Conservation (phyloP, 2,888 invertebrate species). For the Spodoptera exigua region DNA sequence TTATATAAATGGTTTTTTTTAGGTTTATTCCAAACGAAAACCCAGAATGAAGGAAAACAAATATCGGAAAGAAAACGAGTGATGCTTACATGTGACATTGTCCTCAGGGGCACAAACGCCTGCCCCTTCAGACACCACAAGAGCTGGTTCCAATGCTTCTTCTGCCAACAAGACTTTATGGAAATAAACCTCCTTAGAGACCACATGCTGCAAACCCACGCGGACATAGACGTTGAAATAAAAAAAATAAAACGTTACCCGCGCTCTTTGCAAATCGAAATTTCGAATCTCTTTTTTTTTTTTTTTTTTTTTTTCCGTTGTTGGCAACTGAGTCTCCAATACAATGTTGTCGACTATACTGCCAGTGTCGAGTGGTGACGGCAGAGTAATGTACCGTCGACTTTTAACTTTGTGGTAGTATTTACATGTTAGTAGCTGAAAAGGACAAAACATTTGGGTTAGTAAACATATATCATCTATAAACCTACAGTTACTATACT, state of each 20-base stretch:
- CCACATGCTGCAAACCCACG: constrained; percentile 69
- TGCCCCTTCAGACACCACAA: constrained; percentile 82
- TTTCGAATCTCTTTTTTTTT: constrained; percentile 77
- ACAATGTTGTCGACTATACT: no score
- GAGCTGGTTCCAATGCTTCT: constrained; percentile 85
- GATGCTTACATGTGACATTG: constrained; percentile 72
- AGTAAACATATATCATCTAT: no score
- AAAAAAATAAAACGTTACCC: constrained; percentile 80
- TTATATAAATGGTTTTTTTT: constrained; percentile 43
- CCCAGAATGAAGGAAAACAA: constrained; percentile 61
- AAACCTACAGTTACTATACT: no score
- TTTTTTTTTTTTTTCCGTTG: no score
- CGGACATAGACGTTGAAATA: constrained; percentile 70
- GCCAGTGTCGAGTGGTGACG: no score
- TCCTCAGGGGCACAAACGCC: constrained; percentile 78
- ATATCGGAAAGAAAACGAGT: constrained; percentile 78
- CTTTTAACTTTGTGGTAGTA: no score
- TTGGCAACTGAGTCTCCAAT: no score
- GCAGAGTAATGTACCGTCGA: no score
- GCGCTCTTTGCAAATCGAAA: constrained; percentile 80
- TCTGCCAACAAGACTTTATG: constrained; percentile 79
- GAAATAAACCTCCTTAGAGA: constrained; percentile 71
- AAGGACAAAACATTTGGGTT: no score
- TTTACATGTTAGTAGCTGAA: no score
- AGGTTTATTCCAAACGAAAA: constrained; percentile 52